A percentile compares a stretch with the other conserved stretches of the same genome.
These are phyloP conservation scores for Epizoanthus illoricatus DNA, from an alignment of 92 coral and sea anemone genomes.

Conservation along the genomic window DNA sequence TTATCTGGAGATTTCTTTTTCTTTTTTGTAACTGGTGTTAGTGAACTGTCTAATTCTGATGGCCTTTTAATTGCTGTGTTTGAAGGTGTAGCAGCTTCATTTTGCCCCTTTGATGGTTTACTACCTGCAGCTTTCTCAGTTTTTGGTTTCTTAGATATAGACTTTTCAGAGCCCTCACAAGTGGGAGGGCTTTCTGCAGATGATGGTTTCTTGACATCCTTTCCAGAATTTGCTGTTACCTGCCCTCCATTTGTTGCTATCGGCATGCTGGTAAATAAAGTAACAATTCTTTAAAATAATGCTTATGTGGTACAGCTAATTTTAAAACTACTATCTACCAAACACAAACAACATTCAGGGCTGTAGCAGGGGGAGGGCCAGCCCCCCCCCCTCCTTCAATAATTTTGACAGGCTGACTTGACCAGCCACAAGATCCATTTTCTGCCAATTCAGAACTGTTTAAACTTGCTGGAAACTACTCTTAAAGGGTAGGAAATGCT, in stretches of 20 bases:
- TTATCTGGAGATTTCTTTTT: conserved; percentile 51
- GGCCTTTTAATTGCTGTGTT: conserved; percentile 37
- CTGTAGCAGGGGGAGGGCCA: too few species aligned
- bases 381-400: too few species aligned
- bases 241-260: conserved; percentile 5
- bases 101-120: conserved; percentile 42
- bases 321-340: too few species aligned
- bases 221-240: conserved; percentile 2
- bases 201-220: conserved; percentile 47
- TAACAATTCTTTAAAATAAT: background rate
- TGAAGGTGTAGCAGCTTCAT: conserved; percentile 24
- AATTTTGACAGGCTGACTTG: too few species aligned
- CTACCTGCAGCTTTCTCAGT: conserved; percentile 39
- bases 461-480: too few species aligned
- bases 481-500: too few species aligned
- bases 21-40: conserved; percentile 48
- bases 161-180: conserved; percentile 44
- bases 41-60: conserved; percentile 30
- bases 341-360: too few species aligned
- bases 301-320: background rate
- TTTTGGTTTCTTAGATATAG: conserved; percentile 50
- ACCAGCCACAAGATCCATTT: too few species aligned
- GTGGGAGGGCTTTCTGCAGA: conserved; percentile 53
- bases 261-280: background rate
- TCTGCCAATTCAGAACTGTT: too few species aligned